phyloP scores from a whole-genome alignment of 2,888 invertebrate genomes.

The Agelastica alni region DNA sequence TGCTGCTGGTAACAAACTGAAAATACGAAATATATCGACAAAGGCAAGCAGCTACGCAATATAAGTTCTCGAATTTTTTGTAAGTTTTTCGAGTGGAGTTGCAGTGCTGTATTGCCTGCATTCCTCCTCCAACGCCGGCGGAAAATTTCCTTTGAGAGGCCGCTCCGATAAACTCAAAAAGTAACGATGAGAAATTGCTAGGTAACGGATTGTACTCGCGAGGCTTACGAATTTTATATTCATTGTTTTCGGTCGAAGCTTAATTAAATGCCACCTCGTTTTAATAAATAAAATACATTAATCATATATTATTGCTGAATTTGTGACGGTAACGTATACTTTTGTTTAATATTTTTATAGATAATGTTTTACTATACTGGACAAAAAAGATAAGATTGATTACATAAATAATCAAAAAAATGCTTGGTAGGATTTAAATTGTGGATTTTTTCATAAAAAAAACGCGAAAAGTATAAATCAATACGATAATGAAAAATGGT shows the following conservation, averaged over 20 bases:
- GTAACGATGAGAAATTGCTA: slow-evolving; percentile 18
- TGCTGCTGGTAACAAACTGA: neutral
- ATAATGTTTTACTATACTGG: too few species aligned
- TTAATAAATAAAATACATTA: too few species aligned
- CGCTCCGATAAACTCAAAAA: slow-evolving; percentile 20
- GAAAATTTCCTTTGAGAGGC: slow-evolving; percentile 28
- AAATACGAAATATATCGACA: slow-evolving; percentile 1
- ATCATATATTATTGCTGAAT: too few species aligned
- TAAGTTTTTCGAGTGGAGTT: slow-evolving; percentile 25
- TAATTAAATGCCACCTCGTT: too few species aligned
- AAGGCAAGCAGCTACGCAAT: slow-evolving; percentile 8
- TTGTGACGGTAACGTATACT: too few species aligned
- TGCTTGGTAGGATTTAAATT: too few species aligned
- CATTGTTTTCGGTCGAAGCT: neutral
- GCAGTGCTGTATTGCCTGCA: slow-evolving; percentile 30
- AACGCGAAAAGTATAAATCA: too few species aligned
- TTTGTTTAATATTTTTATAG: too few species aligned
- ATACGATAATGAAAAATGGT: too few species aligned
- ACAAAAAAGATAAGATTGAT: too few species aligned
- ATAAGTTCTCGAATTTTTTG: slow-evolving; percentile 25
- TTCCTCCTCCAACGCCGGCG: slow-evolving; percentile 29
- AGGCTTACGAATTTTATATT: neutral
- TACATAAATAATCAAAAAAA: too few species aligned
- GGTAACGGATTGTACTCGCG: slow-evolving; percentile 14
- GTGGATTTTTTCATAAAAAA: too few species aligned